Base-by-base conservation (phyloP, 1,140 invertebrate genomes). In the Habropoda laboriosa region DNA sequence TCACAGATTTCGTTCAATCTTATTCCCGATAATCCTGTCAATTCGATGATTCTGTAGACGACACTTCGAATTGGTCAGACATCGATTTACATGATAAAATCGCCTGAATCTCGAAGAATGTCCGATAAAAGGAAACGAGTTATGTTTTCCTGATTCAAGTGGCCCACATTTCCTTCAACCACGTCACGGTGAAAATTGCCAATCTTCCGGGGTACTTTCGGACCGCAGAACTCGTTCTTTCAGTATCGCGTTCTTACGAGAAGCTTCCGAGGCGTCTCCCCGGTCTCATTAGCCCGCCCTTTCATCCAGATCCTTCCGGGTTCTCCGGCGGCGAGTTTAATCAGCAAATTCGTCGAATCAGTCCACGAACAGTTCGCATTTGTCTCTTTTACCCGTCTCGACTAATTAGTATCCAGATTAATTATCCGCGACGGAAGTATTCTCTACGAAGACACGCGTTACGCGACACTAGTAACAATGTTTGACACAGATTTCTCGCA, bases 401-500 rank as follows among this genome's bases (percentile, higher is more conserved):
- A 38, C 53, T 77, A 77, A 77, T 77, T 77, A 77, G 53, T 27
- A 77, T 42, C 40, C 32, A 10, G 27, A 70, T 77, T 77, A 77
- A 77, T 70, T 77, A 77, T 66, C n/a, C 32, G n/a, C 61, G 1
- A 24, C 18, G 30, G 61, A 24, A 49, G 32, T 45, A 12, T 51
- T 47, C 16, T 58, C 8, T 38, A 32, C 30, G 30, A 47, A 49
- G 71, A 45, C 40, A 32, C 35, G 51, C 24, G 38, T 13, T 10
- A 8, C 18, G 32, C 53, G n/a, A 2, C 42, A 4, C 18, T 27
- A 10, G 30, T 45, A 3, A 18, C 2, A 32, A 6, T 24, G 27
- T 24, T 3, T 35, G 30, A 8, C 49, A 53, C n/a, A 21, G 16
- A 18, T 18, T 53, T 57, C 8, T 57, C 24, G 7, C 53, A n/a